Conservation (phyloP, 2,888 invertebrate species). For the Ormia ochracea region DNA sequence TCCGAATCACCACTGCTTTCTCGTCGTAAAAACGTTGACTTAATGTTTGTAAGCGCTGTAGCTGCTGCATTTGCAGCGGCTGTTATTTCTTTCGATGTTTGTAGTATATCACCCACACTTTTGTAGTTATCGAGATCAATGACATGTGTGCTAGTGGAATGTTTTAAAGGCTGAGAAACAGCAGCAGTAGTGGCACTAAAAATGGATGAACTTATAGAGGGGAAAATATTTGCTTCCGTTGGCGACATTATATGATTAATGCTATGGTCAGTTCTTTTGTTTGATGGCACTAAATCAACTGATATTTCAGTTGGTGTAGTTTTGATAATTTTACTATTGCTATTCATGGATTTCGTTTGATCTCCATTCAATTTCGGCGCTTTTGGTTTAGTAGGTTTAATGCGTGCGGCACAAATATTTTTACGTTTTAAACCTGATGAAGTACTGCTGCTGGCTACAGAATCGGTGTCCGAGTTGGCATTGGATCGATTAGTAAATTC, state of each 20-base stretch:
- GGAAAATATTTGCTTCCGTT: slow-evolving; percentile 42
- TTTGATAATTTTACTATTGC: slow-evolving; percentile 55
- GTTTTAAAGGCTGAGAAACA: slow-evolving; percentile 65
- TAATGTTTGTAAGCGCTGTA: background rate
- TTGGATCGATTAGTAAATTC: slow-evolving; percentile 67
- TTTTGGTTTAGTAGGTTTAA: slow-evolving; percentile 44
- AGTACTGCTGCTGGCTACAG: slow-evolving; percentile 69
- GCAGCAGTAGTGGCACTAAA: slow-evolving; percentile 44
- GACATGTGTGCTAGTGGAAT: slow-evolving; percentile 68
- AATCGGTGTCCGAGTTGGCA: slow-evolving; percentile 72
- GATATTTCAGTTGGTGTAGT: slow-evolving; percentile 63
- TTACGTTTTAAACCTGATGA: slow-evolving; percentile 68
- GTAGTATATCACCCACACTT: slow-evolving; percentile 73
- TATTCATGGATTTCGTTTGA: slow-evolving; percentile 21
- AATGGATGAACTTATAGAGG: slow-evolving; percentile 56
- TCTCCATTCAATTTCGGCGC: slow-evolving; percentile 62
- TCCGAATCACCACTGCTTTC: slow-evolving; percentile 76
- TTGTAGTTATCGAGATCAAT: slow-evolving; percentile 75
- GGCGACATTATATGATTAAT: slow-evolving; percentile 70
- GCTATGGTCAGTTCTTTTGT: slow-evolving; percentile 73
- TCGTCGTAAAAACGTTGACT: slow-evolving; percentile 54
- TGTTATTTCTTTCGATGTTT: slow-evolving; percentile 73
- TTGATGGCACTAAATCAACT: slow-evolving; percentile 69
- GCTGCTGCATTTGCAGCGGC: slow-evolving; percentile 52
- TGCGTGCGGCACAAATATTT: slow-evolving; percentile 26